Evolutionary conservation across 1,140 invertebrate genomes (phyloP).

Genomic region (Ooceraea biroi): DNA sequence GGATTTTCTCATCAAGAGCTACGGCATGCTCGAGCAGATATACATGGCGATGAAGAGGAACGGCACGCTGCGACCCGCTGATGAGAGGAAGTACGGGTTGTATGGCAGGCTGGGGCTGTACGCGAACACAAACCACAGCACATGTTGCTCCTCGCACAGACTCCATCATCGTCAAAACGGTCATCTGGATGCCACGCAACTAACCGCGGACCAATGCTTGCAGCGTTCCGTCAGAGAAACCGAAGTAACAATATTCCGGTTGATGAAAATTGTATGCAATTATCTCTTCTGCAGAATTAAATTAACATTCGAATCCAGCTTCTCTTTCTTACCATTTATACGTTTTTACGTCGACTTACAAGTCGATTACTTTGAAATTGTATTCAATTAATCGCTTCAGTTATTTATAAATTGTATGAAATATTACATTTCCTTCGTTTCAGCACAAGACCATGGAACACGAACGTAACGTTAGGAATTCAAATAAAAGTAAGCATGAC

Average conservation of each 20-base stretch:
- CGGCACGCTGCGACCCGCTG: constrained; percentile 86
- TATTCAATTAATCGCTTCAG: too few species aligned
- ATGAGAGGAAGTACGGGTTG: constrained; percentile 87
- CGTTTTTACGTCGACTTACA: too few species aligned
- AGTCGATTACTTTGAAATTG: too few species aligned
- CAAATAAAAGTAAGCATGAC: constrained; percentile 38
- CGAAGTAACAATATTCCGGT: constrained; percentile 34
- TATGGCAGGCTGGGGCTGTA: constrained; percentile 79
- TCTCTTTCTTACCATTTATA: too few species aligned
- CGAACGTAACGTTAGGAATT: constrained; percentile 3
- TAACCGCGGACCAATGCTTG: constrained; percentile 11
- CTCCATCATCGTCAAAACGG: constrained; percentile 24
- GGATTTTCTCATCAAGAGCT: constrained; percentile 88
- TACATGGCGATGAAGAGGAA: constrained; percentile 88
- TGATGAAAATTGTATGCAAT: not conserved
- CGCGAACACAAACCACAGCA: constrained; percentile 7
- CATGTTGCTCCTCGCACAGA: constrained; percentile 12
- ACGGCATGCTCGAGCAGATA: constrained; percentile 88
- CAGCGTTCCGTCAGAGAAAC: constrained; percentile 55
- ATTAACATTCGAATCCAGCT: too few species aligned
- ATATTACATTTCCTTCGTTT: too few species aligned
- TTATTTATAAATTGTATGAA: too few species aligned
- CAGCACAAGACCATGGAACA: constrained; percentile 22
- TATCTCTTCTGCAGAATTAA: too few species aligned
- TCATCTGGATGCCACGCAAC: not conserved